These are phyloP conservation scores for Colletes collaris DNA, from an alignment of 2,888 invertebrate species.

Conservation along the genomic window DNA sequence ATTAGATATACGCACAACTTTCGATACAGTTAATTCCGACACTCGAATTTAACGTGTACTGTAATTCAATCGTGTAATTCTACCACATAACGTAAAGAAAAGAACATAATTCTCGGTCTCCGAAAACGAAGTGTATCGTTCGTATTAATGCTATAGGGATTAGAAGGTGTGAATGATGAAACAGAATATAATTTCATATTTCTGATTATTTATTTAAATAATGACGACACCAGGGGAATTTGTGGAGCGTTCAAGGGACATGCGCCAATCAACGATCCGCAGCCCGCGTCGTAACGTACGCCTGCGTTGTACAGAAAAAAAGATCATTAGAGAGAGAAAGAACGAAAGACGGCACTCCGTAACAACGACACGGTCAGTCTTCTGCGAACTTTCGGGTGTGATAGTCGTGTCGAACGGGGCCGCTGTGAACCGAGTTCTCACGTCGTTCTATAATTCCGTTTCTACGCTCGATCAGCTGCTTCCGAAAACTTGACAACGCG, in stretches of 20 bases:
- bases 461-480: background rate
- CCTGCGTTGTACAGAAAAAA: constrained; percentile 39
- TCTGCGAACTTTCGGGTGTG: constrained; percentile 45
- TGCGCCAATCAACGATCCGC: constrained; percentile 30
- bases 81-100: too few species aligned
- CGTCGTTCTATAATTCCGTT: background rate
- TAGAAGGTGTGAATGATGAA: too few species aligned
- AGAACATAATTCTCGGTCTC: too few species aligned
- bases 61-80: too few species aligned
- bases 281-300: constrained; percentile 23
- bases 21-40: too few species aligned
- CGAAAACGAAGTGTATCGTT: too few species aligned
- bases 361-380: constrained; percentile 46
- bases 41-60: too few species aligned
- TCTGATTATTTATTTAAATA: too few species aligned
- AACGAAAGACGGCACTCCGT: constrained; percentile 28
- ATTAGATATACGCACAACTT: too few species aligned
- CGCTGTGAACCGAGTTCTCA: background rate
- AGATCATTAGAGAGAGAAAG: constrained; percentile 1
- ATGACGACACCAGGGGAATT: background rate
- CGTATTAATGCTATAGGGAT: too few species aligned
- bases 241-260: background rate
- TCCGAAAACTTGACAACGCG: background rate
- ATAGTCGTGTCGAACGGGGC: background rate
- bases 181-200: too few species aligned